phyloP scores from a whole-genome alignment of 2,888 invertebrate species.

The Stenodema calcarata region DNA sequence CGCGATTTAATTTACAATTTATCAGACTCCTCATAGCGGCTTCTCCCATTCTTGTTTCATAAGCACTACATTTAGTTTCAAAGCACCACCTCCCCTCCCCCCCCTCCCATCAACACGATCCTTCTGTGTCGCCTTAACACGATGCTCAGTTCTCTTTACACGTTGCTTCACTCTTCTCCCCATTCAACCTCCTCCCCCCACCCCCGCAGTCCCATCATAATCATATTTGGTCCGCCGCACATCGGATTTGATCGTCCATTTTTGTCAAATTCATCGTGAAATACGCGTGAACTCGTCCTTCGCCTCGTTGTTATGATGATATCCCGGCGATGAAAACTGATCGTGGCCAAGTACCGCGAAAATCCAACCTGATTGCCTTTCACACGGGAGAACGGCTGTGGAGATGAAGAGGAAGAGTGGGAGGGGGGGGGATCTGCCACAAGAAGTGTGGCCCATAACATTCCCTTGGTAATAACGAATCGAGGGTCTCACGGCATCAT shows the following conservation, averaged over 20 bases:
- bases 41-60: background rate
- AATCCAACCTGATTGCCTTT: too few species aligned
- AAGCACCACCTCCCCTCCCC: background rate
- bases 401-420: too few species aligned
- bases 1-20: constrained; percentile 35
- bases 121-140: background rate
- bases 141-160: background rate
- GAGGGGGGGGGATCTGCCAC: too few species aligned
- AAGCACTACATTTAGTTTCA: constrained; percentile 35
- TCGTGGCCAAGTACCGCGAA: background rate
- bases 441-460: too few species aligned
- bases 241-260: background rate
- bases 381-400: too few species aligned
- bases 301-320: background rate
- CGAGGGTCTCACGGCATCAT: too few species aligned
- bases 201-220: too few species aligned
- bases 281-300: background rate
- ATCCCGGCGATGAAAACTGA: background rate
- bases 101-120: background rate
- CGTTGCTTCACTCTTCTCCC: background rate
- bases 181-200: too few species aligned
- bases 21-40: constrained; percentile 6
- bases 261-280: background rate
- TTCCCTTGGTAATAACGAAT: too few species aligned
- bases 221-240: background rate